phyloP scores from a whole-genome alignment of 2,113 vertebrate species.

The Istiophorus platypterus region DNA sequence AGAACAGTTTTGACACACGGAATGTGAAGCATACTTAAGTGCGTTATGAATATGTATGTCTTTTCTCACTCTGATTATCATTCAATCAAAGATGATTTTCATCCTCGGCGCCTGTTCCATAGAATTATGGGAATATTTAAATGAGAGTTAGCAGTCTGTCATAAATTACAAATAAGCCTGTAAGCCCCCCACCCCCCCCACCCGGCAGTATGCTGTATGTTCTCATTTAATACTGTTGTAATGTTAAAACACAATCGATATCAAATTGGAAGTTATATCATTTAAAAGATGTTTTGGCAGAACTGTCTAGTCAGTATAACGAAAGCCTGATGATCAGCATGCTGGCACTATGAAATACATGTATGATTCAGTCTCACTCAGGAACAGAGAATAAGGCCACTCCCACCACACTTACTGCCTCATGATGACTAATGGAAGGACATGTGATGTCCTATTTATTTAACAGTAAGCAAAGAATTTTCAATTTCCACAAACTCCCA shows the following conservation, averaged over 20 bases:
- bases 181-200: not conserved
- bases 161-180: conserved; percentile 17
- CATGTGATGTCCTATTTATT: conserved; percentile 9
- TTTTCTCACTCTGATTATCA: conserved; percentile 36
- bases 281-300: conserved; percentile 1
- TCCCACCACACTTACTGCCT: conserved; percentile 11
- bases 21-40: not conserved
- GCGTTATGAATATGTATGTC: conserved; percentile 45
- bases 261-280: not conserved
- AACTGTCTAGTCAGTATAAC: not conserved
- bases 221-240: not conserved
- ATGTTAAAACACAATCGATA: not conserved
- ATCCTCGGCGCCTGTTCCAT: conserved; percentile 16
- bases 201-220: not conserved
- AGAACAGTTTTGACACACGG: conserved; percentile 15
- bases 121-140: conserved; percentile 7
- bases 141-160: not conserved
- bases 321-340: not conserved
- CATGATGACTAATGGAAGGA: conserved; percentile 17
- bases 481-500: conserved; percentile 2
- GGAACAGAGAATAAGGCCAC: conserved; percentile 17
- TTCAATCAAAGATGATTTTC: conserved; percentile 29
- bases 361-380: not conserved
- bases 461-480: not conserved
- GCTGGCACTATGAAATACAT: not conserved